Base-by-base conservation (phyloP, 2,113 vertebrate species). In the Cercocebus atys region DNA sequence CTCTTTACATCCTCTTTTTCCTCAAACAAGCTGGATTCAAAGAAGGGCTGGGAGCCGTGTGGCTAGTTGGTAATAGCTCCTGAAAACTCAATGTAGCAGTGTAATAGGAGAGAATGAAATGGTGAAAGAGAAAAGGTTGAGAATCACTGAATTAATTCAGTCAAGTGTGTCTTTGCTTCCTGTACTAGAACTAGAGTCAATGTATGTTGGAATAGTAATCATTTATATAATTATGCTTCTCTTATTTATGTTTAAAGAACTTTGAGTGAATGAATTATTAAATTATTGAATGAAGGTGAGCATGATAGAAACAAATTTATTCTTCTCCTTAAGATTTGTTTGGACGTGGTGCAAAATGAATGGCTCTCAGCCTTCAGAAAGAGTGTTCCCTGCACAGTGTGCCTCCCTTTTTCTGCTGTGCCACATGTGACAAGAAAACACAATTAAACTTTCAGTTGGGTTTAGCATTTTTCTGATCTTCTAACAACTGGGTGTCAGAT, bases 401-500 rank as follows among this genome's bases (percentile, higher is more conserved):
- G 87, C 95, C 73, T 98, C 93, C 89, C 87, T 95, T 91, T 82
- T 43, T 13, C 27, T 91, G 40, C 52, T 38, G 8, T 43, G 80
- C 70, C 13, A 2, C 59, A 17, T 2, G 30, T 97, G 97, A 97
- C 88, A 96, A 93, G 32, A 93, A 98, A 92, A 96, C 47, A 96
- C 90, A 97, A 96, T 98, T 94, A 97, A 87, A 43, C 50, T 98
- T 96, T 93, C 96, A 97, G 94, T 83, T n/a, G 70, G 61, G n/a
- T 40, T 96, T 93, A 95, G 82, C 82, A 11, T 94, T 97, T 97
- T 97, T 0, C 94, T 97, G 93, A 96, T 97, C 23, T 81, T 94
- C 95, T 97, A 97, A 97, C 93, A 96, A 72, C 96, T 94, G 66
- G 0, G 0, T 98, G 95, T 98, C 89, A 93, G 32, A 88, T 95